A percentile compares a stretch with the other conserved stretches of the same genome.
phyloP scores from a whole-genome alignment of 2,797 vertebrate species.

The Geotrypetes seraphini region DNA sequence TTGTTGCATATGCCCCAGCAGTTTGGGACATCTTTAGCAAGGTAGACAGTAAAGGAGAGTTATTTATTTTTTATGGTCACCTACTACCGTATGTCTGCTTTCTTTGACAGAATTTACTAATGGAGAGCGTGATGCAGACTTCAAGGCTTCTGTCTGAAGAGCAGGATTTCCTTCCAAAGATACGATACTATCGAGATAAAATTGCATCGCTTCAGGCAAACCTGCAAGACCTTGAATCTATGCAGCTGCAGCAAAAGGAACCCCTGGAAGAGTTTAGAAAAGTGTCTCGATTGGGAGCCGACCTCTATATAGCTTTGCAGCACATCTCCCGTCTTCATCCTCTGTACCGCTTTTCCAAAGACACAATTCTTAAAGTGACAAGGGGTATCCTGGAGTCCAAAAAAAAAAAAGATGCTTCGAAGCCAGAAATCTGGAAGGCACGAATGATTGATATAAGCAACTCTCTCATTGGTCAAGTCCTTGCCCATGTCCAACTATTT shows the following conservation, averaged over 20 bases:
- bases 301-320: slow-evolving; percentile 53
- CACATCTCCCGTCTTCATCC: slow-evolving; percentile 54
- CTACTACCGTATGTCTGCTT: too few relatives aligned
- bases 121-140: too few relatives aligned
- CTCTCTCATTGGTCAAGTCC: slow-evolving; percentile 43
- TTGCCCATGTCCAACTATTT: slow-evolving; percentile 44
- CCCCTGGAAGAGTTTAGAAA: slow-evolving; percentile 26
- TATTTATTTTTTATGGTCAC: slow-evolving; percentile 32
- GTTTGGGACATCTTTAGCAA: too few relatives aligned
- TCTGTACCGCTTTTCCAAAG: slow-evolving; percentile 52
- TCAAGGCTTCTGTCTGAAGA: slow-evolving; percentile 1
- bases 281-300: slow-evolving; percentile 35
- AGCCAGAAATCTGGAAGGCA: slow-evolving; percentile 5
- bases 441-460: slow-evolving; percentile 39
- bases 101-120: too few relatives aligned
- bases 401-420: slow-evolving; percentile 8
- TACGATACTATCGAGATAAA: slow-evolving; percentile 18
- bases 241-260: slow-evolving; percentile 25
- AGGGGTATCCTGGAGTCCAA: slow-evolving; percentile 23
- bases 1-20: too few relatives aligned
- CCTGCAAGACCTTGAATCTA: slow-evolving; percentile 31
- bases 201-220: slow-evolving; percentile 14
- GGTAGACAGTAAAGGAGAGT: slow-evolving; percentile 42
- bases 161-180: slow-evolving; percentile 17
- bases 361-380: slow-evolving; percentile 36